Percentiles rank a stretch among this genome's conserved stretches.
Evolutionary conservation across 2,888 invertebrate genomes (phyloP).

Genomic region (Xylocampa areola): DNA sequence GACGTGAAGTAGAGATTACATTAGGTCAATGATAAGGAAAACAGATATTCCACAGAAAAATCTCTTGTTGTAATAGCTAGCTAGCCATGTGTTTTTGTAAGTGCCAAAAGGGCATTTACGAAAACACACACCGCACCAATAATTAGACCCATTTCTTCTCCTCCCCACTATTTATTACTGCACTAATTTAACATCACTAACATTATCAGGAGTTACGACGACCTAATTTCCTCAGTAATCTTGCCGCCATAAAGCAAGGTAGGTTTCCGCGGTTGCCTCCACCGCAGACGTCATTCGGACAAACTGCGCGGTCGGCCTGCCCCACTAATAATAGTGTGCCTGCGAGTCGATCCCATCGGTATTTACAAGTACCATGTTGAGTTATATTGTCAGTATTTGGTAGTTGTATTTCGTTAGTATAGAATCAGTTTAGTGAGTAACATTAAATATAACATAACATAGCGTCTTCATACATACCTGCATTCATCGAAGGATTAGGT

Average conservation of each 20-base stretch:
- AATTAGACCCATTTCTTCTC: no score
- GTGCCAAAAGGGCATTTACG: no score
- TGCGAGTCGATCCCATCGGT: constrained; percentile 37
- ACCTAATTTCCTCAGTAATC: constrained; percentile 38
- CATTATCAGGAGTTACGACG: constrained; percentile 30
- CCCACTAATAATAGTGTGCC: constrained; percentile 24
- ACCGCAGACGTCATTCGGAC: constrained; percentile 44
- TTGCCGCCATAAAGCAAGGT: constrained; percentile 44
- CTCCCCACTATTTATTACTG: constrained; percentile 23
- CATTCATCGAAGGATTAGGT: no score
- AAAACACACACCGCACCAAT: not conserved
- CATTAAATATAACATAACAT: no score
- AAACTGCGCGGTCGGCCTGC: constrained; percentile 40
- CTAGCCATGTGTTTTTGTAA: no score
- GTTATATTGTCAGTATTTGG: constrained; percentile 2
- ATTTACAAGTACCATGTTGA: constrained; percentile 7
- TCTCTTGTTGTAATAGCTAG: no score
- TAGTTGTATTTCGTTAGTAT: no score
- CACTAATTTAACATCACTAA: constrained; percentile 39
- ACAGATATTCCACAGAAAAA: no score
- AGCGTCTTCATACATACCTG: no score
- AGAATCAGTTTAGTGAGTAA: no score
- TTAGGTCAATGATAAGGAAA: no score
- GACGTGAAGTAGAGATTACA: no score
- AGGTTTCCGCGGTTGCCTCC: constrained; percentile 40